Conservation (phyloP, 2,797 vertebrate genomes). For the Anabas testudineus region DNA sequence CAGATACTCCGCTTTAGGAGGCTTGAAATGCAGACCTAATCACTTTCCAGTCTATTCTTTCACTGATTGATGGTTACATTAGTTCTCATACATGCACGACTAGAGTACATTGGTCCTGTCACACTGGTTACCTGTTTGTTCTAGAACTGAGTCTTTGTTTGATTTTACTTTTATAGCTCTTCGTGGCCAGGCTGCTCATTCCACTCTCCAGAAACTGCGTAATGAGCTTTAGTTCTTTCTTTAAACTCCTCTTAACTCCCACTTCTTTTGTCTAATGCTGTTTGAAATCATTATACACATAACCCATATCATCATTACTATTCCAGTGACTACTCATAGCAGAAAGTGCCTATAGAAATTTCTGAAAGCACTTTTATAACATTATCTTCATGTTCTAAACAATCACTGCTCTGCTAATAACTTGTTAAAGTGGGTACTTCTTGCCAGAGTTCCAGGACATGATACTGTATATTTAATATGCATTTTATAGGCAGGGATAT, state of each 20-base stretch:
- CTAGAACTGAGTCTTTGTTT: background rate
- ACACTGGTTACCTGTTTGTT: background rate
- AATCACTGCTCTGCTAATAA: background rate
- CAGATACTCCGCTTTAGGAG: accelerated
- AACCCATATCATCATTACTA: background rate
- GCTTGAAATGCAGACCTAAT: background rate
- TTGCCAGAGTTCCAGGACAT: background rate
- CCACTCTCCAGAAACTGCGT: background rate
- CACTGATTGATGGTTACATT: background rate
- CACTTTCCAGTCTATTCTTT: background rate
- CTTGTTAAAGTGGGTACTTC: background rate
- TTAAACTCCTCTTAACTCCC: background rate
- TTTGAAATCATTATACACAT: background rate
- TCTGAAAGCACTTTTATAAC: background rate
- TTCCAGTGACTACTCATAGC: background rate
- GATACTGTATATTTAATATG: background rate
- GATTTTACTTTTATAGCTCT: background rate
- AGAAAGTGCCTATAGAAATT: background rate
- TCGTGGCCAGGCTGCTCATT: background rate
- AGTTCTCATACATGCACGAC: background rate
- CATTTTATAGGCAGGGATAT: background rate
- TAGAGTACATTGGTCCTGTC: no score
- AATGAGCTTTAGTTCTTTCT: background rate
- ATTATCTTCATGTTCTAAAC: background rate
- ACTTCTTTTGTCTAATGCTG: background rate